phyloP scores from a whole-genome alignment of 2,888 invertebrate genomes.

The Schrankia costaestrigalis region DNA sequence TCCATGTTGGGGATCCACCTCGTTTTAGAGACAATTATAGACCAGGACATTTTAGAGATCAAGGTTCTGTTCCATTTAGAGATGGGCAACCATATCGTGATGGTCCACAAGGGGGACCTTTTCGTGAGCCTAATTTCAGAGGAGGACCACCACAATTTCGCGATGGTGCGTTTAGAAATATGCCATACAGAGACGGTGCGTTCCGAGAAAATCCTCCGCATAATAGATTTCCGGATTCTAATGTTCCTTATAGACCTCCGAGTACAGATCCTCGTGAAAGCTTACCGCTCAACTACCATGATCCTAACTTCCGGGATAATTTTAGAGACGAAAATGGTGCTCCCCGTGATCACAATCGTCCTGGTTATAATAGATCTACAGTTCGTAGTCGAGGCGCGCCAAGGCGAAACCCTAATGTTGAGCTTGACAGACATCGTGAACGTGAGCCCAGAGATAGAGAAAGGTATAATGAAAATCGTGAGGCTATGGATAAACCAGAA shows the following conservation, averaged over 20 bases:
- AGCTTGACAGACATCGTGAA: slow-evolving; percentile 67
- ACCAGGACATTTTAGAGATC: slow-evolving; percentile 62
- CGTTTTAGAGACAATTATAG: slow-evolving; percentile 69
- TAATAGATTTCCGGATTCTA: slow-evolving; percentile 58
- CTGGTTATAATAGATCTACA: slow-evolving; percentile 54
- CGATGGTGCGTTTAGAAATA: slow-evolving; percentile 58
- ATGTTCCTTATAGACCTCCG: slow-evolving; percentile 59
- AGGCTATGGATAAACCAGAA: slow-evolving; percentile 59
- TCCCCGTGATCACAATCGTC: slow-evolving; percentile 51
- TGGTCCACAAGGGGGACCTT: slow-evolving; percentile 48
- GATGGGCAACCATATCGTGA: slow-evolving; percentile 59
- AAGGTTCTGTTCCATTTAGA: slow-evolving; percentile 59
- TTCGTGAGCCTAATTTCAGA: slow-evolving; percentile 60
- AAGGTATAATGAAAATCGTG: slow-evolving; percentile 63
- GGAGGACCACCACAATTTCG: slow-evolving; percentile 60
- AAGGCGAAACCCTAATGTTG: slow-evolving; percentile 60
- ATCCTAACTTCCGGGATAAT: slow-evolving; percentile 63
- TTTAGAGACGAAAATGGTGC: slow-evolving; percentile 59
- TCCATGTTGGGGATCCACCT: slow-evolving; percentile 59
- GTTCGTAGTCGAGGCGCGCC: slow-evolving; percentile 54
- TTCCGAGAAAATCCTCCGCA: slow-evolving; percentile 64
- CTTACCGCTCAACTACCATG: slow-evolving; percentile 53
- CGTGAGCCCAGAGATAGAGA: slow-evolving; percentile 66
- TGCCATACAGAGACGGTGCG: slow-evolving; percentile 59
- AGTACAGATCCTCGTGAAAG: slow-evolving; percentile 63